phyloP scores from a whole-genome alignment of 2,797 vertebrate species.

The Pogoniulus pusillus region DNA sequence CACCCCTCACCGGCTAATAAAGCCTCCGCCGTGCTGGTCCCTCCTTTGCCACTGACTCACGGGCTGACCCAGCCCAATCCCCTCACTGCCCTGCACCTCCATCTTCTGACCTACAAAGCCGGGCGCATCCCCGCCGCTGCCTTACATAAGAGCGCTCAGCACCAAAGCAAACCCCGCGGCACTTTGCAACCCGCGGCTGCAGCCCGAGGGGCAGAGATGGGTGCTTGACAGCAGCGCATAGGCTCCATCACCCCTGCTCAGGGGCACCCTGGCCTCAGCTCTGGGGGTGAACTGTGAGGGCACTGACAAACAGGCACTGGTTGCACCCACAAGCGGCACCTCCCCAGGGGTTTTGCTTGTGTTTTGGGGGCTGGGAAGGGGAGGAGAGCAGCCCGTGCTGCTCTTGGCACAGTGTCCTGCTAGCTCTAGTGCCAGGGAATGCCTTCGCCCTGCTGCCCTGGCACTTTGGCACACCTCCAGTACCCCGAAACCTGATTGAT shows the following conservation, averaged over 20 bases:
- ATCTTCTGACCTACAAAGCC: conserved; percentile 44
- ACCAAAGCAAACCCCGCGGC: background rate
- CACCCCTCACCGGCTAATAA: conserved; percentile 58
- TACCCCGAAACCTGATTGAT: background rate
- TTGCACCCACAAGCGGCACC: background rate
- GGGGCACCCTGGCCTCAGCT: fast-evolving
- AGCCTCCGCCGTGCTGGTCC: conserved; percentile 36
- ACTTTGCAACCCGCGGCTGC: fast-evolving
- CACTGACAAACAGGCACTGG: background rate
- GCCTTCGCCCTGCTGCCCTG: background rate
- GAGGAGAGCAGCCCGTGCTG: background rate
- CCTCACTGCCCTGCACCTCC: background rate
- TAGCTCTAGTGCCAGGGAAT: background rate
- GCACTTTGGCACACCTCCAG: background rate
- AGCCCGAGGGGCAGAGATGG: background rate
- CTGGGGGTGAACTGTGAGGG: background rate
- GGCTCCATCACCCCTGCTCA: background rate
- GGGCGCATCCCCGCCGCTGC: background rate
- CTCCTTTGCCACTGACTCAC: conserved; percentile 64
- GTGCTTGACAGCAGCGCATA: fast-evolving
- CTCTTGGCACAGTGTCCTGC: background rate
- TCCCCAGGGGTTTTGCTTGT: fast-evolving
- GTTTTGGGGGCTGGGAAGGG: background rate
- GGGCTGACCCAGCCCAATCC: conserved; percentile 32
- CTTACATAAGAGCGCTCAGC: background rate